Evolutionary conservation across 2,797 vertebrate genomes (phyloP).

Genomic region (Hyperoplus lanceolatus): DNA sequence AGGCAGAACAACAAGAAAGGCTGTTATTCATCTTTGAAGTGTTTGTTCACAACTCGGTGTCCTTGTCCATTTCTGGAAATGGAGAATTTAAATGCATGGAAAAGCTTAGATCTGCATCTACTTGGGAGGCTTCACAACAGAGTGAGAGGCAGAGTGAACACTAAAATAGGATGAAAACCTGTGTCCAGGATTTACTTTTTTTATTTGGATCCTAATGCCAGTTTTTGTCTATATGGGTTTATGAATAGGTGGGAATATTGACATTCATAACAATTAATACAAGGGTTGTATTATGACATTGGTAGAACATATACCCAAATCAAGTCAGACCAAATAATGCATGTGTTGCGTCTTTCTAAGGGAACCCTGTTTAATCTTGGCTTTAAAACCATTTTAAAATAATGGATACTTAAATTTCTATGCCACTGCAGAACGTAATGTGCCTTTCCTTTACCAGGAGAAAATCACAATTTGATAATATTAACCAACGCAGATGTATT

Average conservation of each 20-base stretch:
- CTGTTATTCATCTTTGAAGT: slow-evolving; percentile 62
- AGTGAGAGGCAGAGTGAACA: background rate
- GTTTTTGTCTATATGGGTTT: background rate
- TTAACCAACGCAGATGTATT: too few relatives aligned
- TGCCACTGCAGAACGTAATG: too few relatives aligned
- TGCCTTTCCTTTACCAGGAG: too few relatives aligned
- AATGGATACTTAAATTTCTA: too few relatives aligned
- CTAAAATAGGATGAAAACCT: slow-evolving; percentile 20
- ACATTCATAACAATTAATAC: background rate
- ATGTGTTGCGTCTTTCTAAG: too few relatives aligned
- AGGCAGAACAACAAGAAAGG: slow-evolving; percentile 18
- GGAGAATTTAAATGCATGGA: slow-evolving; percentile 53
- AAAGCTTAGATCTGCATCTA: slow-evolving; percentile 41
- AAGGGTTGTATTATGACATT: background rate
- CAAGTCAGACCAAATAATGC: too few relatives aligned
- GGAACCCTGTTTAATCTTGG: too few relatives aligned
- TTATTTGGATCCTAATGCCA: background rate
- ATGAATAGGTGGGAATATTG: background rate
- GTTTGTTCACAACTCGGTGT: slow-evolving; percentile 54
- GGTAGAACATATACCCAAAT: too few relatives aligned
- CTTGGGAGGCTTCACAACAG: slow-evolving; percentile 16
- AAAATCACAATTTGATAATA: too few relatives aligned
- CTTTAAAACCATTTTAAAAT: too few relatives aligned
- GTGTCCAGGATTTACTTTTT: slow-evolving; percentile 15
- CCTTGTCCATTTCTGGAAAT: slow-evolving; percentile 63